phyloP scores from a whole-genome alignment of 2,888 invertebrate species.

The Cheilosia impressa region DNA sequence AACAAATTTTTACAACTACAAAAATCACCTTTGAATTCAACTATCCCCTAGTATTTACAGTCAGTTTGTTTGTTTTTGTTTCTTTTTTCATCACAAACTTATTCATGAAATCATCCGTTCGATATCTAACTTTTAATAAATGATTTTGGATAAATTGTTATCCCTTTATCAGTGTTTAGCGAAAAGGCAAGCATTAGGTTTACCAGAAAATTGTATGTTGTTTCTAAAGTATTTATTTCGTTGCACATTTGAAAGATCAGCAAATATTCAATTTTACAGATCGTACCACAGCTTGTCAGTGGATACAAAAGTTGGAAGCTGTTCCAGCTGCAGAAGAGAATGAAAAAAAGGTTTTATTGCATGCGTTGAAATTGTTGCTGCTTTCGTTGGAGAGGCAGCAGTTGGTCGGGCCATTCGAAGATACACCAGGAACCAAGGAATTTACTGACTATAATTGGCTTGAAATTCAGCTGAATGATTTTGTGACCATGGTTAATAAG shows the following conservation, averaged over 20 bases:
- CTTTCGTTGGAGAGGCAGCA: slow-evolving; percentile 83
- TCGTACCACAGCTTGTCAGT: slow-evolving; percentile 71
- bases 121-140: slow-evolving; percentile 41
- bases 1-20: not conserved
- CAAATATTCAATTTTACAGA: slow-evolving; percentile 44
- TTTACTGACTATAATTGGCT: slow-evolving; percentile 74
- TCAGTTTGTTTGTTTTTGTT: slow-evolving; percentile 15
- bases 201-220: slow-evolving; percentile 53
- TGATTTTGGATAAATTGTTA: slow-evolving; percentile 58
- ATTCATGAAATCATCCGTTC: slow-evolving; percentile 45
- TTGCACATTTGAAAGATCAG: not conserved
- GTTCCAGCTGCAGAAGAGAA: slow-evolving; percentile 13
- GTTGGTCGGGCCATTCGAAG: slow-evolving; percentile 83
- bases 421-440: slow-evolving; percentile 80
- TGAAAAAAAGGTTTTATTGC: slow-evolving; percentile 33
- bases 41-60: slow-evolving; percentile 17
- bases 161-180: slow-evolving; percentile 59
- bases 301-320: slow-evolving; percentile 71
- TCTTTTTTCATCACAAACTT: not conserved
- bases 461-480: slow-evolving; percentile 78
- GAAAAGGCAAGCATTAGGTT: slow-evolving; percentile 55
- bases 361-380: slow-evolving; percentile 83
- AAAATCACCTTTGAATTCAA: not conserved
- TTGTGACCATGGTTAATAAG: slow-evolving; percentile 81
- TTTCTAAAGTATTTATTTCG: not conserved